These are phyloP conservation scores for Drosophila insularis DNA, from an alignment of 1,140 invertebrate species.

Conservation along the genomic window DNA sequence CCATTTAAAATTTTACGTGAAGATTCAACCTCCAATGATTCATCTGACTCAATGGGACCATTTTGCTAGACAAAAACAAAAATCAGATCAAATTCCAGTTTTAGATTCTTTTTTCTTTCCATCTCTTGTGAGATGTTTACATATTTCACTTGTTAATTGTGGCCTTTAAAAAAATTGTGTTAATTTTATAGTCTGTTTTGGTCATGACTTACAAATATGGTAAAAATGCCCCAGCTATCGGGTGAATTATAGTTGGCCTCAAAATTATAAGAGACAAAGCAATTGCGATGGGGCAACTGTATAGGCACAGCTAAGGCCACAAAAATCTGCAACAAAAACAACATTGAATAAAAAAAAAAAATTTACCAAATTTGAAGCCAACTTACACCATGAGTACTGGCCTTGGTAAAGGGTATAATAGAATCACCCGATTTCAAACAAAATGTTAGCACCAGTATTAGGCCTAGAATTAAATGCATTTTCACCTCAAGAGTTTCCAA, in stretches of 20 bases:
- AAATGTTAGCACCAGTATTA: conserved; percentile 15
- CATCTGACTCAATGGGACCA: conserved; percentile 64
- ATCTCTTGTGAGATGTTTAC: too few relatives aligned
- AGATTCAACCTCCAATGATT: conserved; percentile 23
- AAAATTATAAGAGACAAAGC: conserved; percentile 89
- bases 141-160: conserved; percentile 56
- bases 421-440: conserved; percentile 22
- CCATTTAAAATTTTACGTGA: conserved; percentile 32
- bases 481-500: conserved; percentile 30
- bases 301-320: conserved; percentile 88
- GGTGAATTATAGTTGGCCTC: conserved; percentile 87
- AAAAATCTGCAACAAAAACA: conserved; percentile 82
- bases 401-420: conserved; percentile 51
- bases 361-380: not conserved
- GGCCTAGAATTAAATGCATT: conserved; percentile 36
- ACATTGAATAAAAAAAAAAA: not conserved
- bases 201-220: conserved; percentile 64
- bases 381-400: conserved; percentile 76
- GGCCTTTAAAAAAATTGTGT: conserved; percentile 46
- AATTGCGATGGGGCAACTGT: conserved; percentile 87
- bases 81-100: conserved; percentile 7
- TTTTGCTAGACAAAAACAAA: conserved; percentile 58
- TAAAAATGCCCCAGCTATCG: conserved; percentile 58
- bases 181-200: conserved; percentile 60
- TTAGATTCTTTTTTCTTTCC: conserved; percentile 20